Percentiles rank a stretch among this genome's conserved stretches.
phyloP scores from a whole-genome alignment of 2,113 vertebrate species.

The Hydropotes inermis region DNA sequence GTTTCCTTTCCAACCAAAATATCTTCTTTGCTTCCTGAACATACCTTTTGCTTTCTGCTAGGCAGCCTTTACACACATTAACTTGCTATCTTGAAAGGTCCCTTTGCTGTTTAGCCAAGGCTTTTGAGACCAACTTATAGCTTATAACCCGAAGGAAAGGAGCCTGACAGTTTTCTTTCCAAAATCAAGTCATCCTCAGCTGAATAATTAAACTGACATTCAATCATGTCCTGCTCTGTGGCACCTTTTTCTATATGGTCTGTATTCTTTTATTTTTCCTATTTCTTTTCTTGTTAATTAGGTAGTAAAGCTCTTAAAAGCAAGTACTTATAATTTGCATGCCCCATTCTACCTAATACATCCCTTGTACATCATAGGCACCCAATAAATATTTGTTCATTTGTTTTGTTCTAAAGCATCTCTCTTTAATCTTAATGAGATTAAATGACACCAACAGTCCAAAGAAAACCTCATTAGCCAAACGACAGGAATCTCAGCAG shows the following conservation, averaged over 20 bases:
- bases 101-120: not conserved
- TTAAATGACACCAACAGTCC: conserved; percentile 53
- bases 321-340: not conserved
- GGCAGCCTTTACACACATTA: not conserved
- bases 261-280: conserved; percentile 8
- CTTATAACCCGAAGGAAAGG: not conserved
- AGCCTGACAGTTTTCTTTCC: not conserved
- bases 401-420: conserved; percentile 55
- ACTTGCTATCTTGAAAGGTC: not conserved
- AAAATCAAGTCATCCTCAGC: conserved; percentile 4
- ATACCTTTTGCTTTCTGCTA: not conserved
- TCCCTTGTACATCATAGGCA: not conserved
- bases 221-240: not conserved
- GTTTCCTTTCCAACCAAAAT: not conserved
- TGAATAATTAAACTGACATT: not conserved
- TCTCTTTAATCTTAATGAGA: conserved; percentile 66
- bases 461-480: conserved; percentile 69
- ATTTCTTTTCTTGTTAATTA: conserved; percentile 31
- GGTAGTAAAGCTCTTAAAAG: not conserved
- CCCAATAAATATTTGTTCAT: conserved; percentile 33
- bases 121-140: not conserved
- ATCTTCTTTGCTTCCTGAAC: not conserved
- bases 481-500: conserved; percentile 40
- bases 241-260: not conserved
- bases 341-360: not conserved